A percentile compares a stretch with the other conserved stretches of the same genome.
Evolutionary conservation across 2,888 invertebrate genomes (phyloP).

Genomic region (Entomobrya proxima): DNA sequence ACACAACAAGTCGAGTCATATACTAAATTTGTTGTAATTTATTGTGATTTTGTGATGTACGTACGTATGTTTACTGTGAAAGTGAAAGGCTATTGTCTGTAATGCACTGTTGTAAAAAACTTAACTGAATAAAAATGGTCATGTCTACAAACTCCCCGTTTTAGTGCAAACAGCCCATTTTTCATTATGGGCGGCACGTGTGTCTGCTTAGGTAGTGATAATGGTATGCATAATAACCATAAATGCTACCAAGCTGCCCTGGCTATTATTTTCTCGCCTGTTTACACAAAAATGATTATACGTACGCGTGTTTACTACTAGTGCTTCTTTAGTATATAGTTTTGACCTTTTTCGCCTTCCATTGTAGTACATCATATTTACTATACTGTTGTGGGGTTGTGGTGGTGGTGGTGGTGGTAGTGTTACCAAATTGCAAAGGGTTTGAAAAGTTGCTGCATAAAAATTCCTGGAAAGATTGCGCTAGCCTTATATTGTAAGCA

Average conservation of each 20-base stretch:
- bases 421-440: neutral
- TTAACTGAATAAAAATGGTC: too few species aligned
- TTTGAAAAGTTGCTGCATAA: neutral
- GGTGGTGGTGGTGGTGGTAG: too few species aligned
- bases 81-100: neutral
- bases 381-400: too few species aligned
- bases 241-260: neutral
- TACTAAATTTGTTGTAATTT: neutral
- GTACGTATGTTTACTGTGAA: neutral
- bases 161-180: neutral
- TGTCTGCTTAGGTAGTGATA: neutral
- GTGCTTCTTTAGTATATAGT: too few species aligned
- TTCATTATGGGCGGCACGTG: neutral
- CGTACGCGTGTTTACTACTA: neutral
- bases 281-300: neutral
- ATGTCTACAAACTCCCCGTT: neutral
- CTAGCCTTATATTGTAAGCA: too few species aligned
- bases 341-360: neutral
- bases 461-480: neutral
- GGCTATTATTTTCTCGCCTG: neutral
- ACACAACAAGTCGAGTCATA: neutral
- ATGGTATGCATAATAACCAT: neutral
- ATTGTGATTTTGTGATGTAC: constrained; percentile 24
- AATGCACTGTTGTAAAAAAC: constrained; percentile 1
- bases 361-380: too few species aligned